A percentile compares a stretch with the other conserved stretches of the same genome.
phyloP scores from a whole-genome alignment of 1,140 invertebrate species.

The Arctopsyche grandis region DNA sequence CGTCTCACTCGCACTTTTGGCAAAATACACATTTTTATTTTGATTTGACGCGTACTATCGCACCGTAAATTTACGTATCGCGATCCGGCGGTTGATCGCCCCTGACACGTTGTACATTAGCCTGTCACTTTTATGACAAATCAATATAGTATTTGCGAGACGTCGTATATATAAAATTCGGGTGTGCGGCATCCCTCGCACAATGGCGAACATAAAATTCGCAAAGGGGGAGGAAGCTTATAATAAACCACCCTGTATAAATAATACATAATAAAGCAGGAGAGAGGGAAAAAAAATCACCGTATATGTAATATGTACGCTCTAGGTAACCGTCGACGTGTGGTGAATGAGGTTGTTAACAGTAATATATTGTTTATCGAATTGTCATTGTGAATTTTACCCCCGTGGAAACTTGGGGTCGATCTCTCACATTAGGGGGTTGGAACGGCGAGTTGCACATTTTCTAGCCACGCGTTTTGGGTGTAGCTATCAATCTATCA shows the following conservation, averaged over 20 bases:
- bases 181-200: not conserved
- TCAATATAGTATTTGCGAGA: conserved; percentile 22
- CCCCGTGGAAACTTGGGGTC: not conserved
- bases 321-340: not conserved
- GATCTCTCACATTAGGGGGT: too few relatives aligned
- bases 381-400: conserved; percentile 21
- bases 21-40: not conserved
- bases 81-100: conserved; percentile 10
- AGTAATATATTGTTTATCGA: conserved; percentile 39
- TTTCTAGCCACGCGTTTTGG: too few relatives aligned
- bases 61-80: conserved; percentile 3
- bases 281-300: not conserved
- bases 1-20: not conserved
- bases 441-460: too few relatives aligned
- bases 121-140: conserved; percentile 24
- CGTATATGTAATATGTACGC: not conserved
- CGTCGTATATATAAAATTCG: conserved; percentile 1
- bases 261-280: not conserved
- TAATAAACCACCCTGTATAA: conserved; percentile 3
- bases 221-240: not conserved
- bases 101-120: conserved; percentile 6
- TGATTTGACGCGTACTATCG: too few relatives aligned
- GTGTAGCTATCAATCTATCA: too few relatives aligned
- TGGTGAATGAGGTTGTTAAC: conserved; percentile 23
- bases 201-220: not conserved